Evolutionary conservation across 2,888 invertebrate genomes (phyloP), one percentile per base, ranked within the genome.

Genomic region (Ditula angustiorana): DNA sequence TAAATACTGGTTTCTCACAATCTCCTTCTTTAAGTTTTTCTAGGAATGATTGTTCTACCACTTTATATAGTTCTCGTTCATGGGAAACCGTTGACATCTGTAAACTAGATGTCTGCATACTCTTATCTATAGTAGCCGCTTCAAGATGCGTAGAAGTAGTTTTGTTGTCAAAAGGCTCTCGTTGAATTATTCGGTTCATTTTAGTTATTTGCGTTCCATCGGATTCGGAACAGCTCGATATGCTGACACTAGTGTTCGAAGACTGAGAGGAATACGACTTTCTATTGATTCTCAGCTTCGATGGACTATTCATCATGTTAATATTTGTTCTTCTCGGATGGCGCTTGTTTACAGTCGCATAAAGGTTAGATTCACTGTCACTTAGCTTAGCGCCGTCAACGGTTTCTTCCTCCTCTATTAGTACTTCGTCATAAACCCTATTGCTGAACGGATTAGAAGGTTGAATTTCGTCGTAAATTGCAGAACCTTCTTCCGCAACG

Each of bases 1-100:
- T 96, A 85, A 97, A 98, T 1, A 98, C 96, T 2, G 97, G 97
- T 77, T 96, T 96, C 76, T 95, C 85, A 80, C 93, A 94, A 71
- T 94, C 94, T 5, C 94, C 95, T 81, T 94, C 87, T 79, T 94
- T 95, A 13, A 96, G 84, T 82, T 95, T 95, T 72, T 94, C 94
- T 68, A 96, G 85, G 78, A 96, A 96, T 11, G 96, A 96, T 30
- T 95, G 95, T 75, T 96, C 95, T 13, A 96, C 93, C 44, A 96
- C 89, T 78, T 95, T 94, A 58, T 95, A 88, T 10, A 94, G 78
- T 71, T 94, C 94, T 78, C 83, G 87, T 75, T 94, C 76, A 66
- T 88, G 86, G 21, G 87, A 82, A 33, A 85, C 73, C 28, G 76
- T 82, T 26, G 89, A 87, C 13, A 84, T 68, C 67, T 87, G 84